phyloP scores from a whole-genome alignment of 2,888 invertebrate genomes.

The Scrobipalpa atriplicella region DNA sequence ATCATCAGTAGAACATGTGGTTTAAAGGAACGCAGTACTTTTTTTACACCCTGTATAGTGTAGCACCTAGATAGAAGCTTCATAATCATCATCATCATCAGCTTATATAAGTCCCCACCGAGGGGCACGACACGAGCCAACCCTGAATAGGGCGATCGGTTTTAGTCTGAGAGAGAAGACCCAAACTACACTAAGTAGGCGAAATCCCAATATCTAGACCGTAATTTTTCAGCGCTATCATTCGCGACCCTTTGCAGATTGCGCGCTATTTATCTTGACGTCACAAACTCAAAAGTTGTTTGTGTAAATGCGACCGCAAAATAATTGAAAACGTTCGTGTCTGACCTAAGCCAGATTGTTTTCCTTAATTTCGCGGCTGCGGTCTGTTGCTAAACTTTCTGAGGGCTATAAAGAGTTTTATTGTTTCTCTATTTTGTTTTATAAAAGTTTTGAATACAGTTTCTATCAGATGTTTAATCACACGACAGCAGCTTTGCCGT shows the following conservation, averaged over 20 bases:
- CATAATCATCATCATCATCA: too few relatives aligned
- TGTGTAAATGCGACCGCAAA: slow-evolving; percentile 12
- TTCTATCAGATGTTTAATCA: too few relatives aligned
- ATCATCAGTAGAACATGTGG: too few relatives aligned
- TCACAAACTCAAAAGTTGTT: slow-evolving; percentile 13
- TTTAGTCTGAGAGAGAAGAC: slow-evolving; percentile 2
- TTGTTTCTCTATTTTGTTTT: not conserved
- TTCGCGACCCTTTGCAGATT: slow-evolving; percentile 23
- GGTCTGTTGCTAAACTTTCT: not conserved
- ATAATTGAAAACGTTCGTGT: slow-evolving; percentile 15
- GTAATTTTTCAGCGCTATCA: slow-evolving; percentile 2
- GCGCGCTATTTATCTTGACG: slow-evolving; percentile 21
- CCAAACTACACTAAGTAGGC: not conserved
- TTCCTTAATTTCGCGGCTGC: slow-evolving; percentile 3
- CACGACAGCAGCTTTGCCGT: too few relatives aligned
- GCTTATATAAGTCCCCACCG: too few relatives aligned
- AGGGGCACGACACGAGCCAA: too few relatives aligned
- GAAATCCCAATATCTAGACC: not conserved
- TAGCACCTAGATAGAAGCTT: too few relatives aligned
- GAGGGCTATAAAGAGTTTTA: slow-evolving; percentile 2
- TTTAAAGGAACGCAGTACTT: too few relatives aligned
- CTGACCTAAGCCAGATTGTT: slow-evolving; percentile 3
- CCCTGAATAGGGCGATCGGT: too few relatives aligned
- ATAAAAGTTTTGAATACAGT: too few relatives aligned
- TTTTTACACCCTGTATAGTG: too few relatives aligned